A percentile compares a stretch with the other conserved stretches of the same genome.
These are phyloP conservation scores for Dione vanillae DNA, from an alignment of 2,888 invertebrate genomes.

Conservation along the genomic window DNA sequence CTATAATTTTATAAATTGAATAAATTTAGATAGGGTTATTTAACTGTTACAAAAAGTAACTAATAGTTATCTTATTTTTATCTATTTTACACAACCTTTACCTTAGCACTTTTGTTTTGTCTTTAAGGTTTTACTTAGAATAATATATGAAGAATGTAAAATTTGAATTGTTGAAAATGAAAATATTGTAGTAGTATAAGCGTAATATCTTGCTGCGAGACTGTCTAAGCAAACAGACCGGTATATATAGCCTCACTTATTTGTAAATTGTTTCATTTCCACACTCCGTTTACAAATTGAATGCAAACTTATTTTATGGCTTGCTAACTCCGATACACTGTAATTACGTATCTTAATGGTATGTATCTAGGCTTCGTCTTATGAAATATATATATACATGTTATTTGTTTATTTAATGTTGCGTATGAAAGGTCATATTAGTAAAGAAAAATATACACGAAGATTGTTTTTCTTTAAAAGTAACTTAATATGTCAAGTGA, in stretches of 20 bases:
- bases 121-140: too few species aligned
- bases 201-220: background rate
- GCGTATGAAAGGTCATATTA: too few species aligned
- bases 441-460: too few species aligned
- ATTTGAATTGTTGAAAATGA: constrained; percentile 3
- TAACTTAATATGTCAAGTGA: too few species aligned
- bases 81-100: too few species aligned
- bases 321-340: constrained; percentile 32
- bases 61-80: too few species aligned
- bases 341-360: constrained; percentile 33
- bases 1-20: too few species aligned
- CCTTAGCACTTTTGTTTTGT: too few species aligned
- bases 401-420: background rate
- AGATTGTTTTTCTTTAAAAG: too few species aligned
- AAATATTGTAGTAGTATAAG: constrained; percentile 1
- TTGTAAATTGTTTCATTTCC: constrained; percentile 24
- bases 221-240: background rate
- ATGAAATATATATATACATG: background rate
- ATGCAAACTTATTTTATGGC: constrained; percentile 22
- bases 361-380: constrained; percentile 27
- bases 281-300: constrained; percentile 21
- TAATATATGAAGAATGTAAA: background rate
- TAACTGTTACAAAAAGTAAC: too few species aligned
- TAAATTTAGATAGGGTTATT: too few species aligned
- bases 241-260: constrained; percentile 15